phyloP scores from a whole-genome alignment of 1,140 invertebrate genomes.

The Aphis gossypii region DNA sequence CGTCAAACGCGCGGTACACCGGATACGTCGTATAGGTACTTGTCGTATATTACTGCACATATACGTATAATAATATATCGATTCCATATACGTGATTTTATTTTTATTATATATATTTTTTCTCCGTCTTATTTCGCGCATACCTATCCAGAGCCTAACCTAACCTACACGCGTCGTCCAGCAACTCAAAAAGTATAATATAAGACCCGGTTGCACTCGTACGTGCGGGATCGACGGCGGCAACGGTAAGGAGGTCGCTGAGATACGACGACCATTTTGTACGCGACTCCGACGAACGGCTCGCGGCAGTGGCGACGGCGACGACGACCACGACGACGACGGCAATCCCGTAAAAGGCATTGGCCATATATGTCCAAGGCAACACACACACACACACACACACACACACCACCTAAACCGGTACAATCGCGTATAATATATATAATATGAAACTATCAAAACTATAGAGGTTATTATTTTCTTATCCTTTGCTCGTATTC shows the following conservation, averaged over 20 bases:
- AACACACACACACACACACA: not conserved
- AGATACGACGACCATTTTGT: slow-evolving; percentile 47
- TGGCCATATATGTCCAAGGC: slow-evolving; percentile 48
- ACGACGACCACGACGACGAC: not conserved
- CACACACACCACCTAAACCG: not conserved
- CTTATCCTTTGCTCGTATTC: not conserved
- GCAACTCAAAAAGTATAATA: slow-evolving; percentile 25
- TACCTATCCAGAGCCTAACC: not conserved
- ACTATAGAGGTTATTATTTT: slow-evolving; percentile 8
- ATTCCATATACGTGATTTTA: slow-evolving; percentile 25
- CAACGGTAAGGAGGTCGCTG: slow-evolving; percentile 37
- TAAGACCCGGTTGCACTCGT: not conserved
- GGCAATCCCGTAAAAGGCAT: slow-evolving; percentile 52
- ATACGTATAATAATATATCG: not conserved
- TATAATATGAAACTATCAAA: slow-evolving; percentile 29
- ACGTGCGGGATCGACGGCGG: slow-evolving; percentile 10
- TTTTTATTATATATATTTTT: not conserved
- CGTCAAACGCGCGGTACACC: not conserved
- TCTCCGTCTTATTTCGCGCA: not conserved
- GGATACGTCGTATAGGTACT: not conserved
- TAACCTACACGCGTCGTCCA: not conserved
- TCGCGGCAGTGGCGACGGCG: not conserved
- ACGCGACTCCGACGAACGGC: not conserved
- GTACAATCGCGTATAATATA: slow-evolving; percentile 2
- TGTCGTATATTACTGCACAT: not conserved